Conservation (phyloP, 2,888 invertebrate genomes). For the Limnephilus lunatus region DNA sequence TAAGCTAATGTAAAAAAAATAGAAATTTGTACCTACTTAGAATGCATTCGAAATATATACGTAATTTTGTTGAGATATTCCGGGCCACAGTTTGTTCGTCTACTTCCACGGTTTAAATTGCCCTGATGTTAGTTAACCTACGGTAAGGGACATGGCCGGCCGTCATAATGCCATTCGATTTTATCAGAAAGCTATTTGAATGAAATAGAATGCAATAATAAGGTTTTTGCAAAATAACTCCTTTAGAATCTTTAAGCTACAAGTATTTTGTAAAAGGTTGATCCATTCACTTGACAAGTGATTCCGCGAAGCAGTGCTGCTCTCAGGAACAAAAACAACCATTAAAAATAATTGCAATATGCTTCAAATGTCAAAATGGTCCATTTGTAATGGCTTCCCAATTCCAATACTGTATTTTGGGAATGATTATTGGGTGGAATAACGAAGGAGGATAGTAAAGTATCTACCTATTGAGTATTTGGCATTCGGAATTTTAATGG, state of each 20-base stretch:
- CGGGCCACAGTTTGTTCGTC: too few relatives aligned
- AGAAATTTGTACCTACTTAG: too few relatives aligned
- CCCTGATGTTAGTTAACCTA: too few relatives aligned
- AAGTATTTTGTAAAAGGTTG: background rate
- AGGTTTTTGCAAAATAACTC: background rate
- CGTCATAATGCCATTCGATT: too few relatives aligned
- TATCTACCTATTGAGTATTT: too few relatives aligned
- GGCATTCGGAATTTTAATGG: background rate
- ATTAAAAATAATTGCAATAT: slow-evolving; percentile 41
- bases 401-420: background rate
- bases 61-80: too few relatives aligned
- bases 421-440: slow-evolving; percentile 3
- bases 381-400: slow-evolving; percentile 19
- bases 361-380: slow-evolving; percentile 33
- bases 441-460: background rate
- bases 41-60: too few relatives aligned
- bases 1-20: too few relatives aligned
- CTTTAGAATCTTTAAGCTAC: background rate
- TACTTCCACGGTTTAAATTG: too few relatives aligned
- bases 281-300: slow-evolving; percentile 19
- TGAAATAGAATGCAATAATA: background rate
- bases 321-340: slow-evolving; percentile 9
- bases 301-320: slow-evolving; percentile 8
- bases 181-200: too few relatives aligned
- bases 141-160: too few relatives aligned